Conservation (phyloP, 1,140 invertebrate species). For the Muscidifurax raptorellus region DNA sequence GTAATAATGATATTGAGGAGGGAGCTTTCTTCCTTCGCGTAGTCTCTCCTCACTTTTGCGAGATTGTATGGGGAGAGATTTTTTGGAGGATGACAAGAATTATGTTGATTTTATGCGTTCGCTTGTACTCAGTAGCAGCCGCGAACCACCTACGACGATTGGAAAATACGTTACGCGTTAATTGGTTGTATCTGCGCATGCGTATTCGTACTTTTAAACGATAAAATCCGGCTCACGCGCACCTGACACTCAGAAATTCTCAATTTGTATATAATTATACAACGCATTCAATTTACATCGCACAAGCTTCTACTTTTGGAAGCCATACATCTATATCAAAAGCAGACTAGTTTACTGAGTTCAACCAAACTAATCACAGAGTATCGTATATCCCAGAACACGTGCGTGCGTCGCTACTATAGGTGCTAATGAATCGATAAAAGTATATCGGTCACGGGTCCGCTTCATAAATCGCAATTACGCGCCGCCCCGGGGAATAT, state of each 20-base stretch:
- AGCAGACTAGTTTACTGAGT: too few relatives aligned
- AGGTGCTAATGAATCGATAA: constrained; percentile 64
- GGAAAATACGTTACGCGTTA: neutral
- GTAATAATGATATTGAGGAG: constrained; percentile 47
- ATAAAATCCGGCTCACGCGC: too few relatives aligned
- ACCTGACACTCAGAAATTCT: too few relatives aligned
- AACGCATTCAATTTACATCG: too few relatives aligned
- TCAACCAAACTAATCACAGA: constrained; percentile 8
- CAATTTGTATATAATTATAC: too few relatives aligned
- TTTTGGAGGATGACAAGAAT: neutral
- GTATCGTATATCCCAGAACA: neutral
- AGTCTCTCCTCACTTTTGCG: too few relatives aligned
- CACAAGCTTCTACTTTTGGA: neutral
- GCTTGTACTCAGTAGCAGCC: neutral
- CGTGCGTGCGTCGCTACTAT: neutral
- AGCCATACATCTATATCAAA: too few relatives aligned
- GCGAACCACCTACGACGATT: neutral
- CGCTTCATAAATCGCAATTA: constrained; percentile 67
- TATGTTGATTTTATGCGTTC: constrained; percentile 42
- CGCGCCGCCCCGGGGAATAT: constrained; percentile 53
- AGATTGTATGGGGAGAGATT: too few relatives aligned
- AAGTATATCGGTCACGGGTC: constrained; percentile 57
- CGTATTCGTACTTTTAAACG: too few relatives aligned
- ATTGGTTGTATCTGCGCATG: too few relatives aligned
- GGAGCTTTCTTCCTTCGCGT: neutral